Evolutionary conservation across 1,140 invertebrate genomes (phyloP), one percentile per base, ranked within the genome.

Genomic region (Mercenaria mercenaria): DNA sequence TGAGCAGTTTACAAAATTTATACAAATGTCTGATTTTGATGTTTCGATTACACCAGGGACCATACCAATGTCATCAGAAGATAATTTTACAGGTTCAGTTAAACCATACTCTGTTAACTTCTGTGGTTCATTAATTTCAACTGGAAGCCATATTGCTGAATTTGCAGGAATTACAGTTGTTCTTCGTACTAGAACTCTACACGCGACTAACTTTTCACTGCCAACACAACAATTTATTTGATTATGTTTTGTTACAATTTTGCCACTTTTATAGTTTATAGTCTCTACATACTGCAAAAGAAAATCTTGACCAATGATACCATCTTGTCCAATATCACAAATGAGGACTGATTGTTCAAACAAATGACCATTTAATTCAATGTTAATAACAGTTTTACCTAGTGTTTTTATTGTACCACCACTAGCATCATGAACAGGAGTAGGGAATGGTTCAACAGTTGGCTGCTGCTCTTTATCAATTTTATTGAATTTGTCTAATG

Each of bases 231-330:
- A 56, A 3, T 52, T n/a, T 26, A 80, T 47, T 56, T 15, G 13
- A 26, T 80, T 59, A 29, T 59, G 11, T 15, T n/a, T 67, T 26
- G n/a, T n/a, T n/a, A n/a, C n/a, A n/a, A n/a, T n/a, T n/a, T n/a
- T n/a, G n/a, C 32, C 6, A 15, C 13, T n/a, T 26, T 64, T 83
- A 34, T 67, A 43, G 18, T 83, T 47, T 23, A 67, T 64, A 26
- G 15, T 41, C 4, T 64, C 37, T n/a, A 43, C 81, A 69, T 64
- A 29, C 23, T 83, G 18, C 26, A 64, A 43, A 23, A 83, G 11
- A 67, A 83, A 67, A 29, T 83, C 2, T 47, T 83, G 81, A 4
- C 81, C 81, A 26, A 83, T 39, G 10, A 64, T 64, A 20, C 81
- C 32, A 26, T 83, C 61, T 37, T 23, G 1, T 13, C 10, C 26